phyloP scores from a whole-genome alignment of 1,140 invertebrate species.

The Agrilus planipennis region DNA sequence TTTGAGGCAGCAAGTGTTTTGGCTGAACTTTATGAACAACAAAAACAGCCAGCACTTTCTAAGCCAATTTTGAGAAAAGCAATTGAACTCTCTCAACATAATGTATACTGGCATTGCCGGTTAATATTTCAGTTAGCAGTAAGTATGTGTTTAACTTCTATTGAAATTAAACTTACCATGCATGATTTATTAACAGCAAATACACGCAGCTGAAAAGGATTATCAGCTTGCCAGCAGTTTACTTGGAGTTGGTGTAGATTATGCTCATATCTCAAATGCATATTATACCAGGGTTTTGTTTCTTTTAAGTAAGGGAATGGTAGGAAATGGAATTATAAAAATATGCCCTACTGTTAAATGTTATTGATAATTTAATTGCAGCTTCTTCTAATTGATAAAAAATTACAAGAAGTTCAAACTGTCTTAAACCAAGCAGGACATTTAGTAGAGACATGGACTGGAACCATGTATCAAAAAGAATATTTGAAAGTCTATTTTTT shows the following conservation, averaged over 20 bases:
- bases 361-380: slow-evolving; percentile 35
- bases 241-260: slow-evolving; percentile 86
- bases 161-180: slow-evolving; percentile 2
- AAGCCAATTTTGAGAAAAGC: slow-evolving; percentile 84
- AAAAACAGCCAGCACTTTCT: slow-evolving; percentile 68
- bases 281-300: slow-evolving; percentile 88
- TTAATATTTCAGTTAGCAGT: slow-evolving; percentile 91
- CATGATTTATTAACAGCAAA: slow-evolving; percentile 56
- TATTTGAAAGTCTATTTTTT: slow-evolving; percentile 93
- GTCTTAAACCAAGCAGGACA: slow-evolving; percentile 75
- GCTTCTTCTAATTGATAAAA: slow-evolving; percentile 85
- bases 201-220: slow-evolving; percentile 84
- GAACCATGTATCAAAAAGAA: slow-evolving; percentile 84
- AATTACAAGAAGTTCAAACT: slow-evolving; percentile 78
- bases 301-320: slow-evolving; percentile 91
- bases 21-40: slow-evolving; percentile 80
- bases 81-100: slow-evolving; percentile 87
- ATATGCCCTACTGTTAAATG: slow-evolving; percentile 6
- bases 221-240: slow-evolving; percentile 79
- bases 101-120: slow-evolving; percentile 94
- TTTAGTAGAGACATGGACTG: slow-evolving; percentile 81
- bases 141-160: slow-evolving; percentile 38
- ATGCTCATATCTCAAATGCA: slow-evolving; percentile 83
- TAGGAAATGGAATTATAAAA: slow-evolving; percentile 33
- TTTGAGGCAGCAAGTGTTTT: slow-evolving; percentile 90